phyloP scores from a whole-genome alignment of 2,113 vertebrate genomes.

The Aleadryas rufinucha region DNA sequence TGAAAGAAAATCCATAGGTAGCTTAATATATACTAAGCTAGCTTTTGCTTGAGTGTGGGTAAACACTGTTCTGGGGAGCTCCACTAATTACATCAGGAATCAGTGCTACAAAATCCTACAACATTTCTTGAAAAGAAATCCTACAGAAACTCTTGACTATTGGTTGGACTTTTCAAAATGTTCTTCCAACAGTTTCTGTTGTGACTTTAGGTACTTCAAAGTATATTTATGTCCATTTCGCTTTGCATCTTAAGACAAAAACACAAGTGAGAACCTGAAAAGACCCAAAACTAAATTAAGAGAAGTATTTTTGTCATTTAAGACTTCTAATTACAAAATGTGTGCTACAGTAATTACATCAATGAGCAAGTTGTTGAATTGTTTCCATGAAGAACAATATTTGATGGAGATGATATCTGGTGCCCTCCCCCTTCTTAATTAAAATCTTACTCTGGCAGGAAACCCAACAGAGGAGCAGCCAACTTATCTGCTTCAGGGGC shows the following conservation, averaged over 20 bases:
- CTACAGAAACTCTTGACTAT: slow-evolving; percentile 16
- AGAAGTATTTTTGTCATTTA: neutral
- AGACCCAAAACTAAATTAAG: neutral
- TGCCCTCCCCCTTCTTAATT: slow-evolving; percentile 22
- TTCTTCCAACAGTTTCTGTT: slow-evolving; percentile 22
- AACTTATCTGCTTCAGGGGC: neutral
- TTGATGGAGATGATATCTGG: neutral
- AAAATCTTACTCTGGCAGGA: slow-evolving; percentile 29
- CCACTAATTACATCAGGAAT: neutral
- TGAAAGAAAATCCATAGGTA: neutral
- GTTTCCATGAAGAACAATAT: neutral
- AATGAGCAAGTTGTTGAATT: slow-evolving; percentile 4
- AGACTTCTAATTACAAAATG: slow-evolving; percentile 21
- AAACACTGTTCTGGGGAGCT: neutral
- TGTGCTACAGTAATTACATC: neutral
- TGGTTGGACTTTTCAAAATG: neutral
- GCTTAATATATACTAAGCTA: neutral
- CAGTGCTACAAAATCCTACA: neutral
- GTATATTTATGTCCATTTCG: neutral
- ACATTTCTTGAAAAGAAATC: neutral
- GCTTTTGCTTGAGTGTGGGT: neutral
- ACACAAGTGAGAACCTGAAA: neutral
- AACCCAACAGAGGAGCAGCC: neutral
- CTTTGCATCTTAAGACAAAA: slow-evolving; percentile 2
- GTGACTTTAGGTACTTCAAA: slow-evolving; percentile 40